Evolutionary conservation across 1,140 invertebrate species (phyloP).

Genomic region (Phenacoccus solenopsis): DNA sequence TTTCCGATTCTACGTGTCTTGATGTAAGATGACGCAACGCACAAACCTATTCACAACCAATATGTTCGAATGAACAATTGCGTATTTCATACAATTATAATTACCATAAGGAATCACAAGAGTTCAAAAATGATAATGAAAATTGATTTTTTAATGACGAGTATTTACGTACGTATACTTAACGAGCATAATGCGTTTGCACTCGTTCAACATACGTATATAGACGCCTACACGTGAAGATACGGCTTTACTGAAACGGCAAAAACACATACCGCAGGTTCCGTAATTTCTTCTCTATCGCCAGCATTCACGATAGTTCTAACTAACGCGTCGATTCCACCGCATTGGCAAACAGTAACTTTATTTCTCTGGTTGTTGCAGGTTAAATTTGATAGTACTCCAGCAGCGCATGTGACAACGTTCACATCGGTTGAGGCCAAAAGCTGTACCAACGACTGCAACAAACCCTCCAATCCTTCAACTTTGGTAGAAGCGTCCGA

Average conservation of each 20-base stretch:
- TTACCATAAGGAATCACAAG: neutral
- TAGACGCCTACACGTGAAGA: neutral
- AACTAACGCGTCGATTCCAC: conserved; percentile 89
- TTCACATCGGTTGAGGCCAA: conserved; percentile 85
- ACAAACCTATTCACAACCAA: conserved; percentile 54
- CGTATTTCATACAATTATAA: too few relatives aligned
- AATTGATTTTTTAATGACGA: neutral
- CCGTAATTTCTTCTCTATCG: conserved; percentile 94
- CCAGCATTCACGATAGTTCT: conserved; percentile 87
- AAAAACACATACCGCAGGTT: conserved; percentile 59
- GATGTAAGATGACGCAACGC: conserved; percentile 91
- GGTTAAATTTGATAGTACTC: conserved; percentile 95
- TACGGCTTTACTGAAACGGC: neutral
- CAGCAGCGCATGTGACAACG: conserved; percentile 93
- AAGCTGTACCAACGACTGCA: conserved; percentile 83
- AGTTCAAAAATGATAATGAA: neutral
- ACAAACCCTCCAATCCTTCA: conserved; percentile 74
- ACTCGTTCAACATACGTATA: neutral
- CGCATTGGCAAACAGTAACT: conserved; percentile 78
- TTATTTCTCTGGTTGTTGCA: conserved; percentile 99
- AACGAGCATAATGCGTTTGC: neutral
- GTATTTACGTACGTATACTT: neutral
- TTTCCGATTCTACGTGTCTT: conserved; percentile 85
- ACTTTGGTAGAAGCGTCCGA: conserved; percentile 91
- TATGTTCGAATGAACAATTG: too few relatives aligned